A percentile compares a stretch with the other conserved stretches of the same genome.
These are phyloP conservation scores for Sciurus carolinensis DNA, from an alignment of 2,797 vertebrate genomes.

Conservation along the genomic window DNA sequence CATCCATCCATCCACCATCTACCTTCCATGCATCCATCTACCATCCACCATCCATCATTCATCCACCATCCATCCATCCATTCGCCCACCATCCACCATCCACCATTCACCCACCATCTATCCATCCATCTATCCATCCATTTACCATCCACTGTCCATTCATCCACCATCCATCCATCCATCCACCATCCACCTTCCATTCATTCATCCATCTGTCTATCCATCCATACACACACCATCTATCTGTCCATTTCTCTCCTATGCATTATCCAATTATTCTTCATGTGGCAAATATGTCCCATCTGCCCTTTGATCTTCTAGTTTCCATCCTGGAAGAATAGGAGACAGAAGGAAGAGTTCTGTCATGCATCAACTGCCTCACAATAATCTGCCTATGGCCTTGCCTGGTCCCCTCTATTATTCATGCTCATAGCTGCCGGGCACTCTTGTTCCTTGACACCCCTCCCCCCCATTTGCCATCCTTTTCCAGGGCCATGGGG, in stretches of 20 bases:
- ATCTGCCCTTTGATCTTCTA: not conserved
- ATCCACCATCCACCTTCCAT: not conserved
- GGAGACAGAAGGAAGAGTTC: not conserved
- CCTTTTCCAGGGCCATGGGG: not conserved
- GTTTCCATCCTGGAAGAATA: not conserved
- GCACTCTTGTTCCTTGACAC: not conserved
- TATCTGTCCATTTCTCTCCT: not conserved
- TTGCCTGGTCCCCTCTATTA: not conserved
- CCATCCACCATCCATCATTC: too few species aligned
- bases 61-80: not conserved
- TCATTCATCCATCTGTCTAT: too few species aligned
- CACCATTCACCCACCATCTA: too few species aligned
- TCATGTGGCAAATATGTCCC: not conserved
- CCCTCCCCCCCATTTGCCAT: not conserved
- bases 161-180: not conserved
- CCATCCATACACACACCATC: not conserved
- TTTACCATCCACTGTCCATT: not conserved
- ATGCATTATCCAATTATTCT: not conserved
- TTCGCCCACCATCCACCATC: too few species aligned
- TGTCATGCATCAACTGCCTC: accelerated
- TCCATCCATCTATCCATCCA: not conserved
- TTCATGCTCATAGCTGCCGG: not conserved
- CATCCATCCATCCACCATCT: too few species aligned
- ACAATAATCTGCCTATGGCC: not conserved
- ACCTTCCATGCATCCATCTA: too few species aligned